phyloP scores from a whole-genome alignment of 2,113 vertebrate genomes.

The Dromaius novaehollandiae region DNA sequence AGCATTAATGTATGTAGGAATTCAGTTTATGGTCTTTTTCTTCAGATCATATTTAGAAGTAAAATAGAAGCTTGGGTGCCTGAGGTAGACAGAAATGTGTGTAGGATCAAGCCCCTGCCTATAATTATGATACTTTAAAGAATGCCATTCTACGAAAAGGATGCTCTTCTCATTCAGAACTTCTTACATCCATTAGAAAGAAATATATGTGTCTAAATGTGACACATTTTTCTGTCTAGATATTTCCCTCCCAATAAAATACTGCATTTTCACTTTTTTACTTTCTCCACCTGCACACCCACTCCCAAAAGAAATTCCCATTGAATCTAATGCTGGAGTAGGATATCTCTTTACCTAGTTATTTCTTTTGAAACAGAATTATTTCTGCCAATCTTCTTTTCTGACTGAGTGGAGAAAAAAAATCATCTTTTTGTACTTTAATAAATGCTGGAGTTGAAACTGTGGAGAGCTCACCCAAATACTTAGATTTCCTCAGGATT shows the following conservation, averaged over 20 bases:
- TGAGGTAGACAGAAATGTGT: background rate
- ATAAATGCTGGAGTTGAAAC: background rate
- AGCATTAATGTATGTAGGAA: background rate
- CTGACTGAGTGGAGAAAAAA: background rate
- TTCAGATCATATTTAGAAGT: background rate
- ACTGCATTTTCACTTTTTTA: background rate
- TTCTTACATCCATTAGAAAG: background rate
- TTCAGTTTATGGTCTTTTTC: background rate
- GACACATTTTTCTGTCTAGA: background rate
- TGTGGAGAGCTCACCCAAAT: background rate
- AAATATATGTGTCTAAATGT: background rate
- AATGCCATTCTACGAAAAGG: background rate
- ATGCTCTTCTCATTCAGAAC: background rate
- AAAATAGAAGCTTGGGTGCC: background rate
- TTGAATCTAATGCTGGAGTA: background rate
- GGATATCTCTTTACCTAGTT: background rate
- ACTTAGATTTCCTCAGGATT: background rate
- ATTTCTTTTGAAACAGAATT: conserved; percentile 1
- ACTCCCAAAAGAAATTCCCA: background rate
- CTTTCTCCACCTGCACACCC: background rate
- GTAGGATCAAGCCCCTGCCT: background rate
- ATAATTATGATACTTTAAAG: background rate
- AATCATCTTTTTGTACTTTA: background rate
- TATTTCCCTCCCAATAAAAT: background rate
- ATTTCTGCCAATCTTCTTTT: background rate